These are phyloP conservation scores for Leucoptera coffeella DNA, from an alignment of 2,888 invertebrate genomes.

Conservation along the genomic window DNA sequence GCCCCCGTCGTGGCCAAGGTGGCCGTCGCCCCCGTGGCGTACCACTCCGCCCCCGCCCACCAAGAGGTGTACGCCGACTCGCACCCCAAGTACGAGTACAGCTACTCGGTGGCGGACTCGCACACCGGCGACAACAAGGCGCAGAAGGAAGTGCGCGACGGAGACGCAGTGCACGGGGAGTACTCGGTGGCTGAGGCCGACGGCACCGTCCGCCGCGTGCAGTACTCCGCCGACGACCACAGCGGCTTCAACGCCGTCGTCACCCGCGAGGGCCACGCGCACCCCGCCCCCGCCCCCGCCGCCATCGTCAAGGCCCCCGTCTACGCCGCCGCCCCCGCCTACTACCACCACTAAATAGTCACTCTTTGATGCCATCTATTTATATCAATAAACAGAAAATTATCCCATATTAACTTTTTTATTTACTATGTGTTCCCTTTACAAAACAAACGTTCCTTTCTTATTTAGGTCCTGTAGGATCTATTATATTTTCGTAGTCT, in stretches of 20 bases:
- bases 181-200: constrained; percentile 20
- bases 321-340: constrained; percentile 1
- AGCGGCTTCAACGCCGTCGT: constrained; percentile 11
- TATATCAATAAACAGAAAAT: too few relatives aligned
- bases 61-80: constrained; percentile 1
- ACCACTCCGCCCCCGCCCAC: constrained; percentile 4
- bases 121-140: constrained; percentile 23
- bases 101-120: constrained; percentile 22
- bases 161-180: constrained; percentile 18
- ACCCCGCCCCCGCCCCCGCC: constrained; percentile 2
- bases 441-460: too few relatives aligned
- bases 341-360: constrained; percentile 1
- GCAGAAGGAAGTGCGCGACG: constrained; percentile 18
- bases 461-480: too few relatives aligned
- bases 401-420: too few relatives aligned
- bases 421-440: too few relatives aligned
- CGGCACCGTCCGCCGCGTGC: constrained; percentile 18
- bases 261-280: constrained; percentile 4
- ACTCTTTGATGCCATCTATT: too few relatives aligned
- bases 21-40: constrained; percentile 9
- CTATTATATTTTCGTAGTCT: too few relatives aligned
- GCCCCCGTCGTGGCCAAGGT: constrained; percentile 16
- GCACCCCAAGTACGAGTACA: constrained; percentile 12
- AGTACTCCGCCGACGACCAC: constrained; percentile 19
- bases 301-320: constrained; percentile 1